phyloP scores from a whole-genome alignment of 2,113 vertebrate genomes.

The Nibea albiflora region DNA sequence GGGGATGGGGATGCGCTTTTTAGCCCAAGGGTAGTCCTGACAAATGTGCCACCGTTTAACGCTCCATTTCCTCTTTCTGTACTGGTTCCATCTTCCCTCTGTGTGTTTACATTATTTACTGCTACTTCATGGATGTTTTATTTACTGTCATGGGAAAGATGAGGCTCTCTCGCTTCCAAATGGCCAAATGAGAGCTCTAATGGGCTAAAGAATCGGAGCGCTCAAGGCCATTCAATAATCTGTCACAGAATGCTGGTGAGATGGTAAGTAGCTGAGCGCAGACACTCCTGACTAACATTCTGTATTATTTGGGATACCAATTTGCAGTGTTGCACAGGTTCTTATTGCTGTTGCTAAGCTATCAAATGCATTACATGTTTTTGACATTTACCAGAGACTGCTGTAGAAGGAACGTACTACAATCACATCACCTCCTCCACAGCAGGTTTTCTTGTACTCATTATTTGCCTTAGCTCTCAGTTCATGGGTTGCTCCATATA shows the following conservation, averaged over 20 bases:
- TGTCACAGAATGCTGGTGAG: neutral
- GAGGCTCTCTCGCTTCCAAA: slow-evolving; percentile 26
- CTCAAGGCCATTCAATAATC: slow-evolving; percentile 15
- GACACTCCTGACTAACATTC: neutral
- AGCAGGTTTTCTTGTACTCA: neutral
- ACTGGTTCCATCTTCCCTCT: slow-evolving; percentile 53
- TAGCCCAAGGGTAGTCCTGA: slow-evolving; percentile 65
- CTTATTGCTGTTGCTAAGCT: neutral
- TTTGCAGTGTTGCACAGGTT: neutral
- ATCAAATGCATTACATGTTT: slow-evolving; percentile 1
- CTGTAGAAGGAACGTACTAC: neutral
- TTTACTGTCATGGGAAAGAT: slow-evolving; percentile 65
- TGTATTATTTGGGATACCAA: neutral
- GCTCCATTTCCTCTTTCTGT: slow-evolving; percentile 76
- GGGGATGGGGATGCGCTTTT: slow-evolving; percentile 43
- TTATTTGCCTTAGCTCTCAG: slow-evolving; percentile 5
- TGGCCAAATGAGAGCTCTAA: slow-evolving; percentile 46
- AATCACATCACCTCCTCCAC: neutral
- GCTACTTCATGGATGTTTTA: slow-evolving; percentile 70
- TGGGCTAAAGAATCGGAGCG: slow-evolving; percentile 2
- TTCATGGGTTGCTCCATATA: neutral
- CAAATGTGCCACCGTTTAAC: slow-evolving; percentile 74
- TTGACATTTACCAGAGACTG: slow-evolving; percentile 5
- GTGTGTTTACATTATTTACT: slow-evolving; percentile 80
- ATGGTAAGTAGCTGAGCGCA: neutral